These are phyloP conservation scores for Drosophila differens DNA, from an alignment of 2,888 invertebrate genomes.

Conservation along the genomic window DNA sequence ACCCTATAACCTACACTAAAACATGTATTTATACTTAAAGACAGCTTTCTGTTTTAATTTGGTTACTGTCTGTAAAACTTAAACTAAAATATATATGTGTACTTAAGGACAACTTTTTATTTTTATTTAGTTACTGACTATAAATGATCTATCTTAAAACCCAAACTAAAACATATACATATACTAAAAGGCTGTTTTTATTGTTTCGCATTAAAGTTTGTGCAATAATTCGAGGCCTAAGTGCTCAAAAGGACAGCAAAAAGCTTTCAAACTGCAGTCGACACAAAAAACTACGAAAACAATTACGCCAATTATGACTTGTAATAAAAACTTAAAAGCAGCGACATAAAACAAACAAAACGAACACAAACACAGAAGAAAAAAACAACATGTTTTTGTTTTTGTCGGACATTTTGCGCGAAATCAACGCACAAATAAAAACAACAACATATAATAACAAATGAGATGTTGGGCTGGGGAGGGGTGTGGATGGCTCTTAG, in stretches of 20 bases:
- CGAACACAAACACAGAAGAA: slow-evolving; percentile 17
- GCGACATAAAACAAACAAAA: slow-evolving; percentile 41
- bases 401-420: slow-evolving; percentile 50
- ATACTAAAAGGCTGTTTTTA: neutral
- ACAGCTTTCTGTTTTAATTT: neutral
- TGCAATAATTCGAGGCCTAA: slow-evolving; percentile 33
- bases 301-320: slow-evolving; percentile 74
- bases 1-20: too few species aligned
- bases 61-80: neutral
- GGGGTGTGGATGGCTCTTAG: neutral
- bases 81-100: neutral
- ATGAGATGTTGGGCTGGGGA: neutral
- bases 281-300: slow-evolving; percentile 73
- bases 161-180: neutral
- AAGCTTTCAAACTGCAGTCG: slow-evolving; percentile 59
- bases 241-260: slow-evolving; percentile 58
- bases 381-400: slow-evolving; percentile 61
- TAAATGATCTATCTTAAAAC: neutral
- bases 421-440: slow-evolving; percentile 52
- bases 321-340: slow-evolving; percentile 73
- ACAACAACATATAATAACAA: slow-evolving; percentile 17
- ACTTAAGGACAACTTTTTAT: neutral
- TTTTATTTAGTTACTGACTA: neutral
- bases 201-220: neutral
- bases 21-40: neutral